These are phyloP conservation scores for Rugalucina vietnamica DNA, from an alignment of 2,888 invertebrate genomes.

Conservation along the genomic window DNA sequence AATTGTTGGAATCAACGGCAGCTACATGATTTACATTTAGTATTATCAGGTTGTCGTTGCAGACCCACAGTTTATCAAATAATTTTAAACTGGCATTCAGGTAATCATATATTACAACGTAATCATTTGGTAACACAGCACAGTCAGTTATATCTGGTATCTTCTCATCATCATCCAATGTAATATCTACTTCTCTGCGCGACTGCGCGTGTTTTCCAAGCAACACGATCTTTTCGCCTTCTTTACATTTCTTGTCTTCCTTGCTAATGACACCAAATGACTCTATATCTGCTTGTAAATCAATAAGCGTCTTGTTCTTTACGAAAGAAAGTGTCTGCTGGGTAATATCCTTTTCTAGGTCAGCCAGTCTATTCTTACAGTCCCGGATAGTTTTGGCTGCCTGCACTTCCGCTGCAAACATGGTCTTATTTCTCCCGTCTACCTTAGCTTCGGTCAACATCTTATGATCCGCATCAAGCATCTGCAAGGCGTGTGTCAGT, in stretches of 20 bases:
- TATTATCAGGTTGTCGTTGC: not conserved
- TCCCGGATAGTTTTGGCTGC: no score
- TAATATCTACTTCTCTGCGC: not conserved
- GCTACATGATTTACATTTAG: not conserved
- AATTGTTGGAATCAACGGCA: not conserved
- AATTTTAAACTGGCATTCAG: not conserved
- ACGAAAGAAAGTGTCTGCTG: no score
- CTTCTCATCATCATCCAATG: not conserved
- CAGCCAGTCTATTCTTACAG: no score
- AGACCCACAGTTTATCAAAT: not conserved
- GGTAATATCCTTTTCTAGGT: no score
- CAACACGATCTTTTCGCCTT: not conserved
- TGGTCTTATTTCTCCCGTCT: no score
- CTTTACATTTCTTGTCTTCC: not conserved
- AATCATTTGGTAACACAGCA: not conserved
- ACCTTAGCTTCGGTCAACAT: no score
- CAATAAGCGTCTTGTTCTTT: no score
- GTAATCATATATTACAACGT: not conserved
- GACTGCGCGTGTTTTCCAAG: not conserved
- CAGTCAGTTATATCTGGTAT: not conserved
- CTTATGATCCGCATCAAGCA: no score
- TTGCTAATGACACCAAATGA: no score
- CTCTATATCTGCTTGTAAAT: no score
- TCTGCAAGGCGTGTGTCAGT: no score
- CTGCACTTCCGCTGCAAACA: no score